These are phyloP conservation scores for Drosophila kanapiae DNA, from an alignment of 1,140 invertebrate genomes.

Conservation along the genomic window DNA sequence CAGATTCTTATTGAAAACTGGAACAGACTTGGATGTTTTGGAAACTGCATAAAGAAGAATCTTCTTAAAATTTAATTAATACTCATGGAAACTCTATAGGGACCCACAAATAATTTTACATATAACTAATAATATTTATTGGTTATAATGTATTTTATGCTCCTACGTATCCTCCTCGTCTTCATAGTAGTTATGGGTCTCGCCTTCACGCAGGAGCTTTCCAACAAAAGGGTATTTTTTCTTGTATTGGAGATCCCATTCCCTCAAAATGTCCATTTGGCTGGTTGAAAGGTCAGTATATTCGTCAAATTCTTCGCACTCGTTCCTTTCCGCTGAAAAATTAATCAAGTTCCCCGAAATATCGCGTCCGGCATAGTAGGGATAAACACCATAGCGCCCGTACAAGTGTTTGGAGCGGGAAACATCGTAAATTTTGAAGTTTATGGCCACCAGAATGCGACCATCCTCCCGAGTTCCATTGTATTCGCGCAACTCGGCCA, in stretches of 20 bases:
- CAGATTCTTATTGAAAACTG: too few relatives aligned
- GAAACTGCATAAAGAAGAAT: too few relatives aligned
- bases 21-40: too few relatives aligned
- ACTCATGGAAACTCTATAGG: too few relatives aligned
- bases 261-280: constrained; percentile 35
- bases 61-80: too few relatives aligned
- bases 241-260: constrained; percentile 56
- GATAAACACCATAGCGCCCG: constrained; percentile 49
- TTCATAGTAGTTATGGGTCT: constrained; percentile 18
- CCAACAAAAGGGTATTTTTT: constrained; percentile 55
- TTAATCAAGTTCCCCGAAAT: constrained; percentile 56
- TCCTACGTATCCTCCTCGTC: constrained; percentile 28
- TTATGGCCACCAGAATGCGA: constrained; percentile 56
- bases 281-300: constrained; percentile 41
- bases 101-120: background rate
- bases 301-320: constrained; percentile 42
- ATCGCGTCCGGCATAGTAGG: constrained; percentile 56
- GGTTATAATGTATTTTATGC: background rate
- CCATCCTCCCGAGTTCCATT: constrained; percentile 51
- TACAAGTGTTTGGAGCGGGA: constrained; percentile 52
- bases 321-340: constrained; percentile 32
- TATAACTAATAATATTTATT: background rate
- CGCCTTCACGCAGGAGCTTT: constrained; percentile 22
- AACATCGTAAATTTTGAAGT: constrained; percentile 61
- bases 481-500: constrained; percentile 43